Base-by-base conservation (phyloP, 2,113 vertebrate genomes). In the Zosterops hypoxanthus region DNA sequence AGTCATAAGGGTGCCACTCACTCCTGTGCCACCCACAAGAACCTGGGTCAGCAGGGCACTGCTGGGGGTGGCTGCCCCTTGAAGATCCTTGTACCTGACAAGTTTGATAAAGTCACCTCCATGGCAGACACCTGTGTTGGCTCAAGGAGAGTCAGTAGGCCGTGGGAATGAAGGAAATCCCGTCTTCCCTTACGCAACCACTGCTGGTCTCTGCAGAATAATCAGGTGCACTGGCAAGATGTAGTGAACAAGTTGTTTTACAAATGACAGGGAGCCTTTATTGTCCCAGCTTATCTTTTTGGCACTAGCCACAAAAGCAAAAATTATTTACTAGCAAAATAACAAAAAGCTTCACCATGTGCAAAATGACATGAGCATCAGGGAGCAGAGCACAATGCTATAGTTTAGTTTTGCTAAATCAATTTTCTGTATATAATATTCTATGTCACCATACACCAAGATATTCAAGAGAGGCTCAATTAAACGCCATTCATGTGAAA, bases 261-360 rank as follows among this genome's bases (percentile, higher is more conserved):
- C 0, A 5, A 90, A 88, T 60, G 72, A 64, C 72, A 95, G n/a
- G 36, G 34, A 78, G 41, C n/a, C 53, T 86, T 63, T 82, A 23
- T 28, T 83, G 41, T 83, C 42, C 56, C 55, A 80, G 26, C n/a
- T 77, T 89, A 94, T 39, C 68, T 80, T 55, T 81, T 96, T 97
- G 95, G 94, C 94, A 93, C 76, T 81, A 68, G 52, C 83, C 56
- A 82, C 76, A 68, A 83, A 34, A 63, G 34, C 55, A 95, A 75
- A 80, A 82, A 70, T 53, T 63, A 91, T 73, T 94, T 82, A 59
- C 52, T 39, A 68, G 55, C 9, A 56, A 46, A 85, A 50, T 29
- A 26, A 88, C 29, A 75, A 76, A 76, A 49, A 33, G 12, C 46
- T 75, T 85, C 56, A 76, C 34, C 77, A 41, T 68, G 72, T 82